phyloP scores from a whole-genome alignment of 1,140 invertebrate genomes.

The Trichonephila inaurata region DNA sequence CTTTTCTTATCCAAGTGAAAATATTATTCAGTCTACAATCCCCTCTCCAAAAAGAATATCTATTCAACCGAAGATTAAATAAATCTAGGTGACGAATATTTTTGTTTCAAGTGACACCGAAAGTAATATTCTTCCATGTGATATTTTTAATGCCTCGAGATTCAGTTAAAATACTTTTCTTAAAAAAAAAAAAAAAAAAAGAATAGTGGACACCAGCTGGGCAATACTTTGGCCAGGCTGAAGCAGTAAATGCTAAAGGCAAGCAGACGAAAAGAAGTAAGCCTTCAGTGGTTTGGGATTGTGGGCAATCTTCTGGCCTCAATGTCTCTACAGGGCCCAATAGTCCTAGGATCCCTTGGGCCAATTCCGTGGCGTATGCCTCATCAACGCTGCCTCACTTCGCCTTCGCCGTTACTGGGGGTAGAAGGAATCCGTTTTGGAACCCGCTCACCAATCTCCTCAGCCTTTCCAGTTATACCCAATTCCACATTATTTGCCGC shows the following conservation, averaged over 20 bases:
- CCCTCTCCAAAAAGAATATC: too few species aligned
- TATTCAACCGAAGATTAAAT: too few species aligned
- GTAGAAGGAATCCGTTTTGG: slow-evolving; percentile 41
- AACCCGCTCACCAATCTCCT: slow-evolving; percentile 14
- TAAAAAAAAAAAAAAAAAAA: too few species aligned
- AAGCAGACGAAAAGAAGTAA: slow-evolving; percentile 55
- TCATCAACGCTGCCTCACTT: slow-evolving; percentile 60
- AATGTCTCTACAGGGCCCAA: slow-evolving; percentile 67
- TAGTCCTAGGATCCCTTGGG: slow-evolving; percentile 33
- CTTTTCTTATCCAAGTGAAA: too few species aligned
- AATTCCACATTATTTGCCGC: slow-evolving; percentile 39
- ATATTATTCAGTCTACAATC: too few species aligned
- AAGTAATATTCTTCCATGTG: background rate
- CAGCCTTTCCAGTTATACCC: background rate
- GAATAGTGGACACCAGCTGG: slow-evolving; percentile 17
- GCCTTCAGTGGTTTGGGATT: slow-evolving; percentile 68
- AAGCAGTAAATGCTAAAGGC: slow-evolving; percentile 36
- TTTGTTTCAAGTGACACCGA: background rate
- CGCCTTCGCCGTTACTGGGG: background rate
- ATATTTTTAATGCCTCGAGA: background rate
- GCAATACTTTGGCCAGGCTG: background rate
- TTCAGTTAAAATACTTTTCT: slow-evolving; percentile 3
- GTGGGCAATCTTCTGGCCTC: slow-evolving; percentile 57
- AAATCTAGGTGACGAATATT: too few species aligned
- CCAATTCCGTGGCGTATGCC: slow-evolving; percentile 56